These are phyloP conservation scores for Rosalia funebris DNA, from an alignment of 2,888 invertebrate species.

Conservation along the genomic window DNA sequence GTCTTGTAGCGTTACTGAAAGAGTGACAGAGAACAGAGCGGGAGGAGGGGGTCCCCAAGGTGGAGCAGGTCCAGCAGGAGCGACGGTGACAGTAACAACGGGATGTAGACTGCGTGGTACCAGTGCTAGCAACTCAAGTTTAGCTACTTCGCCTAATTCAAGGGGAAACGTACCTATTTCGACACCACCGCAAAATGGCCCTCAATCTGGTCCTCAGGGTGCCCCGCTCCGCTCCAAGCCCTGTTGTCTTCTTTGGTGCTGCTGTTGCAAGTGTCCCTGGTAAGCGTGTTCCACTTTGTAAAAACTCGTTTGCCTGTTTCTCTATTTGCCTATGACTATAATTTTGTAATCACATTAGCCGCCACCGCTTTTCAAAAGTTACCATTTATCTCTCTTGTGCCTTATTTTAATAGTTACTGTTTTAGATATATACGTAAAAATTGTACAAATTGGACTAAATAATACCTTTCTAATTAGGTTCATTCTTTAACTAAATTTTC, in stretches of 20 bases:
- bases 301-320: no score
- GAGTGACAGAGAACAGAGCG: slow-evolving; percentile 62
- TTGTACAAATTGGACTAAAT: no score
- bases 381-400: no score
- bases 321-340: no score
- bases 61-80: slow-evolving; percentile 55
- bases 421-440: no score
- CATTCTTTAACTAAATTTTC: no score
- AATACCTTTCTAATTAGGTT: no score
- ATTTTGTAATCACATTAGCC: no score
- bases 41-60: slow-evolving; percentile 57
- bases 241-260: slow-evolving; percentile 76
- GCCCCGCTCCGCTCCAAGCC: slow-evolving; percentile 67
- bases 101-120: slow-evolving; percentile 60
- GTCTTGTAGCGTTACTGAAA: slow-evolving; percentile 70
- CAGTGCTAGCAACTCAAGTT: slow-evolving; percentile 55
- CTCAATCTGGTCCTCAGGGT: slow-evolving; percentile 57
- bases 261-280: slow-evolving; percentile 78
- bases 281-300: slow-evolving; percentile 52
- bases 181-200: slow-evolving; percentile 56
- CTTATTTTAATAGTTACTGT: no score
- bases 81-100: slow-evolving; percentile 42
- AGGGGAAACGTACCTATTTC: slow-evolving; percentile 55
- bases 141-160: slow-evolving; percentile 60
- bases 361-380: no score